Percentiles rank a stretch among this genome's conserved stretches.
These are phyloP conservation scores for Heliocidaris erythrogramma DNA, from an alignment of 35 echinoderm and acorn worm species.

Conservation along the genomic window DNA sequence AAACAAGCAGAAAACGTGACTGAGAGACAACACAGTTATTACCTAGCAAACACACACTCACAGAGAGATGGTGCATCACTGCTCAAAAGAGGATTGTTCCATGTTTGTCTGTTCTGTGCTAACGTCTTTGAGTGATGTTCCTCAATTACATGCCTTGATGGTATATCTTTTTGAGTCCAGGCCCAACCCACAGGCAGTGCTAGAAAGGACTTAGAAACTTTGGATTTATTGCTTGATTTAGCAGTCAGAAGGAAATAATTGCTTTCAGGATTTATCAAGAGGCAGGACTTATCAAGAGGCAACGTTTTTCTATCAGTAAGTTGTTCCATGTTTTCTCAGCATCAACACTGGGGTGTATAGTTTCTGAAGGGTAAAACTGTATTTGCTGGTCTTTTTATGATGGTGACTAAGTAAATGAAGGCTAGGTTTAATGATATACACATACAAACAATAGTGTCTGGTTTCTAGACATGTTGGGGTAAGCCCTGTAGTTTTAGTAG, in stretches of 20 bases:
- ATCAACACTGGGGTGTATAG: not conserved
- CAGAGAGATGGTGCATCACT: not conserved
- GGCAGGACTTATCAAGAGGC: not conserved
- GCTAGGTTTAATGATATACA: not conserved
- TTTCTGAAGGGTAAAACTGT: not conserved
- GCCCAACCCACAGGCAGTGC: not conserved
- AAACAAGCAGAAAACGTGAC: conserved; percentile 16
- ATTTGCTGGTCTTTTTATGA: not conserved
- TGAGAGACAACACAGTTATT: not conserved
- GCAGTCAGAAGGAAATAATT: not conserved
- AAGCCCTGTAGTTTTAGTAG: too few relatives aligned
- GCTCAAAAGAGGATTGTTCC: conserved; percentile 4
- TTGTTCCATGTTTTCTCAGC: not conserved
- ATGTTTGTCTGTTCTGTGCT: not conserved
- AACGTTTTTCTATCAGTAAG: not conserved
- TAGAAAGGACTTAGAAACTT: not conserved
- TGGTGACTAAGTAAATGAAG: not conserved
- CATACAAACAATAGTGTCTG: not conserved
- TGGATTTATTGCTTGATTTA: not conserved
- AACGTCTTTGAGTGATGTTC: not conserved
- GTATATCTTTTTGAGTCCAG: not conserved
- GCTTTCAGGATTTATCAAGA: not conserved
- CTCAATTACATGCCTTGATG: not conserved
- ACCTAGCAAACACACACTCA: not conserved
- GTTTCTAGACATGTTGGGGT: too few relatives aligned